Base-by-base conservation (phyloP, 2,113 vertebrate species). In the Panthera uncia region DNA sequence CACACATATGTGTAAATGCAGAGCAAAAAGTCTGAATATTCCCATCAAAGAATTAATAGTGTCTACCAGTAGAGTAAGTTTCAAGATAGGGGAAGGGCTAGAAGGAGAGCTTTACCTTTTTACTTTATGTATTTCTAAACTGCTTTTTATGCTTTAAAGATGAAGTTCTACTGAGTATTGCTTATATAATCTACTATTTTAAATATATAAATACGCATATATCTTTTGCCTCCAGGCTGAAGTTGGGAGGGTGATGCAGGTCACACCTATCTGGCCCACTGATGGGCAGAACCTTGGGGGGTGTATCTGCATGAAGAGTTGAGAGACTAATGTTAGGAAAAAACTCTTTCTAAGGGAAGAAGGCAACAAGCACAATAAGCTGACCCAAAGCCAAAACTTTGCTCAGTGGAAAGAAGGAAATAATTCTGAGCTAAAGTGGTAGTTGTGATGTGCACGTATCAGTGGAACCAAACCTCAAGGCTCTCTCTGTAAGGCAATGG, bases 41-140 rank as follows among this genome's bases (percentile, higher is more conserved):
- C 92, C 61, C 12, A 71, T n/a, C 92, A 94, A 86, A 94, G 73
- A 96, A 89, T 45, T 89, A 96, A 81, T n/a, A 82, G 27, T 63
- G 16, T 65, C 65, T 52, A 82, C 16, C 14, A 79, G 21, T 11
- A 81, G 5, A 31, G 57, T 33, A 94, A 84, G 86, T 76, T 93
- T 91, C 79, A 50, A 36, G n/a, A 69, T 38, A 27, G n/a, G 8
- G n/a, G n/a, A 31, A 65, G 14, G 14, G 3, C 25, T 84, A 4
- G 4, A 50, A 86, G 6, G 23, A 14, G 14, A 85, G 14, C 9
- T 76, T 73, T 92, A 63, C 27, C 57, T 78, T 83, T n/a, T 57
- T 45, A 83, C 6, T 82, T 38, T 90, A 23, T 78, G 33, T 88
- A 82, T 91, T 61, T 89, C 57, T 52, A 81, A 88, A 87, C 36